Percentiles rank a stretch among this genome's conserved stretches.
Evolutionary conservation across 35 echinoderm and acorn worm genomes (phyloP).

Genomic region (Acanthaster planci): DNA sequence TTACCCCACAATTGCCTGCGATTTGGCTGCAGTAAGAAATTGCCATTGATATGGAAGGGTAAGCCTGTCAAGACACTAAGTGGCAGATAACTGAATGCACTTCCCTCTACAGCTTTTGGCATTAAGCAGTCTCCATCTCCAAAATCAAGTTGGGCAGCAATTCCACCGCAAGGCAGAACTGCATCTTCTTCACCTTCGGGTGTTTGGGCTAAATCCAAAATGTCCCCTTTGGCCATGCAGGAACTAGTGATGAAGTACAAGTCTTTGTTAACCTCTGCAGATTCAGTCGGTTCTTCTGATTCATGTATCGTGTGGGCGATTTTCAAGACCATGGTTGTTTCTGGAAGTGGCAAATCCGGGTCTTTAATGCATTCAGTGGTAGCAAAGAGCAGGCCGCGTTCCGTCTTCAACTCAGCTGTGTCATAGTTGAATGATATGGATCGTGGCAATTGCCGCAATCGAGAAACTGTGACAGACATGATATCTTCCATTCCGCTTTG

Average conservation of each 20-base stretch:
- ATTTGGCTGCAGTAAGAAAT: conserved; percentile 50
- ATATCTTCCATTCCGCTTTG: background rate
- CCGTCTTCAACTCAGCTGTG: background rate
- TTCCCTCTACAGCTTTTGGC: background rate
- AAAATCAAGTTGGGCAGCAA: background rate
- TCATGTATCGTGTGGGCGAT: background rate
- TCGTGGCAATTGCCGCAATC: background rate
- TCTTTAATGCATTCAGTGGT: background rate
- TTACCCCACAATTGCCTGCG: conserved; percentile 52
- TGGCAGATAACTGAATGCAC: conserved; percentile 26
- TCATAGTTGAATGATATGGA: background rate
- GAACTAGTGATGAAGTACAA: background rate
- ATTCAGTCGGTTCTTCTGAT: background rate
- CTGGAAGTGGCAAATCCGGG: background rate
- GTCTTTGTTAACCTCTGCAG: background rate
- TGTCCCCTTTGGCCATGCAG: background rate
- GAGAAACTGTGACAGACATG: background rate
- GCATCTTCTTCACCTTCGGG: background rate
- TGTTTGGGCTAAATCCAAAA: background rate
- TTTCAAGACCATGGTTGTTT: background rate
- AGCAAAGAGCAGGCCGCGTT: background rate
- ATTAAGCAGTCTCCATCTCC: background rate
- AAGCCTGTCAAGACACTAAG: conserved; percentile 39
- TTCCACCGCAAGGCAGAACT: conserved; percentile 22
- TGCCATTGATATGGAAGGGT: conserved; percentile 60